Percentiles rank a stretch among this genome's conserved stretches.
These are phyloP conservation scores for Spisula solida DNA, from an alignment of 2,888 invertebrate species.

Conservation along the genomic window DNA sequence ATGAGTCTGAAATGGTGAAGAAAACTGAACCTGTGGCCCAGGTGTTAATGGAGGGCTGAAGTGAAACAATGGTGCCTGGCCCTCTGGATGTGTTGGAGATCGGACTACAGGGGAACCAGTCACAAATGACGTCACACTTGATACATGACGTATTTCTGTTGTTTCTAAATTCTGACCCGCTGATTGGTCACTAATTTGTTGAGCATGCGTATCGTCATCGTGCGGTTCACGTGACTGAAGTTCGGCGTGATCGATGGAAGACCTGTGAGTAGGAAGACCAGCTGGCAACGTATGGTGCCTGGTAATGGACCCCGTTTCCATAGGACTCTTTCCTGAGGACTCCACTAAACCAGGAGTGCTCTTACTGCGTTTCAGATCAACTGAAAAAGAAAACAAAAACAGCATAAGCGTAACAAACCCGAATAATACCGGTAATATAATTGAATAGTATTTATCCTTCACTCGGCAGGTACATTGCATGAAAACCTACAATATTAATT, in stretches of 20 bases:
- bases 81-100: conserved; percentile 55
- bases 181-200: conserved; percentile 39
- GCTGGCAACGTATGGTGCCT: conserved; percentile 83
- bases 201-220: conserved; percentile 35
- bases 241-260: conserved; percentile 55
- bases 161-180: conserved; percentile 37
- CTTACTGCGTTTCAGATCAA: conserved; percentile 97
- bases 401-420: no score
- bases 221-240: conserved; percentile 31
- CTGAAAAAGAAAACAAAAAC: conserved; percentile 65
- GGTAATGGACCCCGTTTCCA: conserved; percentile 80
- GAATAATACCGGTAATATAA: neutral
- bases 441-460: no score
- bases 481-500: no score
- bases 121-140: conserved; percentile 82
- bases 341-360: conserved; percentile 98
- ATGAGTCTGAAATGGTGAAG: conserved; percentile 61
- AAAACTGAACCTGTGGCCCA: conserved; percentile 57
- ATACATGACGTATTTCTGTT: conserved; percentile 80
- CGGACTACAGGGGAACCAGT: conserved; percentile 77
- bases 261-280: conserved; percentile 76
- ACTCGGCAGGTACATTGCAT: no score
- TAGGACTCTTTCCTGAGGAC: conserved; percentile 95
- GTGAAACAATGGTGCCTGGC: conserved; percentile 65
- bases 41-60: conserved; percentile 70